A percentile compares a stretch with the other conserved stretches of the same genome.
Conservation (phyloP, 1,140 invertebrate genomes). For the Meloidogyne floridensis region DNA sequence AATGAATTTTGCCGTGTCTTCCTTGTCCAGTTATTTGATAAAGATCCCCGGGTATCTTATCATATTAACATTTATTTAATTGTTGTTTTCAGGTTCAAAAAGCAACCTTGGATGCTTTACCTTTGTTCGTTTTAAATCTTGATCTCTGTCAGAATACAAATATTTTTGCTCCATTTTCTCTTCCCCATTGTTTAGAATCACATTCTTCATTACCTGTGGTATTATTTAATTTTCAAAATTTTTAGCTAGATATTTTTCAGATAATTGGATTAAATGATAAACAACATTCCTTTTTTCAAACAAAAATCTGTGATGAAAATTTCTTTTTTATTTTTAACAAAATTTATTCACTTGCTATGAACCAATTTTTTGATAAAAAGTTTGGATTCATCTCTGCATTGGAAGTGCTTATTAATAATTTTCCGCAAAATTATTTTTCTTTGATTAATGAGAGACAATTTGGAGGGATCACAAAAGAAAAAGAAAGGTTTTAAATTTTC, state of each 20-base stretch:
- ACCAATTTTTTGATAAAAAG: slow-evolving; percentile 19
- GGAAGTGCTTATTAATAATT: slow-evolving; percentile 12
- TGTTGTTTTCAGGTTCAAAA: slow-evolving; percentile 14
- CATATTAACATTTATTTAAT: background rate
- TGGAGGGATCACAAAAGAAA: background rate
- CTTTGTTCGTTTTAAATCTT: slow-evolving; percentile 28
- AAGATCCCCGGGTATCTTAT: slow-evolving; percentile 23
- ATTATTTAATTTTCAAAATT: slow-evolving; percentile 1
- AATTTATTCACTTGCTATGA: slow-evolving; percentile 2
- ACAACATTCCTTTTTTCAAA: background rate
- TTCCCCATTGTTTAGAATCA: slow-evolving; percentile 32
- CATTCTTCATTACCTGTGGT: slow-evolving; percentile 30
- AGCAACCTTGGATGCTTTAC: slow-evolving; percentile 27
- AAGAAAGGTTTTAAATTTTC: background rate
- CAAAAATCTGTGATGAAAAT: slow-evolving; percentile 15
- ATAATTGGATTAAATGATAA: background rate
- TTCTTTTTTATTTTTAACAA: background rate
- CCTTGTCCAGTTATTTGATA: slow-evolving; percentile 32
- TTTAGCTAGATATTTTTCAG: background rate
- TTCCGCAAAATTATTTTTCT: slow-evolving; percentile 5
- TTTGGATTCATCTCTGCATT: slow-evolving; percentile 17
- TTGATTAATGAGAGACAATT: background rate
- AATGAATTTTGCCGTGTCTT: slow-evolving; percentile 16
- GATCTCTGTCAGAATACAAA: slow-evolving; percentile 18
- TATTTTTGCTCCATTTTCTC: background rate